phyloP scores from a whole-genome alignment of 2,113 vertebrate genomes.

The Heteronetta atricapilla region DNA sequence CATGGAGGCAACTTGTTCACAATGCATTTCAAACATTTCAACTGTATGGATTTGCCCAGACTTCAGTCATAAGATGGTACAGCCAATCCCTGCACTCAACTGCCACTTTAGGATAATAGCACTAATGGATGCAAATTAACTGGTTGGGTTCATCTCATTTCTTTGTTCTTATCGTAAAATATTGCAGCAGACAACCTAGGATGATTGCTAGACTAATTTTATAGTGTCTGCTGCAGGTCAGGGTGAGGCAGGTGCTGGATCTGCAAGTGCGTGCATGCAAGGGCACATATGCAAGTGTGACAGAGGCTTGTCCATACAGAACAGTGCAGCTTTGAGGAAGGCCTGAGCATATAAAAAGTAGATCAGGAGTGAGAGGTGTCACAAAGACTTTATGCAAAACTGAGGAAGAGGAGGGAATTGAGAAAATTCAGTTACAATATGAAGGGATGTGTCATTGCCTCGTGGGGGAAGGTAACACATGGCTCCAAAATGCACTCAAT shows the following conservation, averaged over 20 bases:
- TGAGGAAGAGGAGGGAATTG: background rate
- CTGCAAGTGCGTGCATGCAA: background rate
- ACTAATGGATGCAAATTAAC: background rate
- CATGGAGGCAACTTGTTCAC: background rate
- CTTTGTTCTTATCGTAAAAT: background rate
- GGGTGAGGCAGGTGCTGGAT: background rate
- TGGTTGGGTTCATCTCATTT: background rate
- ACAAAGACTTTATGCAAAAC: conserved; percentile 27
- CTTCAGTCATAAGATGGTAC: background rate
- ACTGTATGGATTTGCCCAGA: fast-evolving
- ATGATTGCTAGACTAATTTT: background rate
- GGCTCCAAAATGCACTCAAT: conserved; percentile 37
- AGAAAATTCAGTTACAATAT: background rate
- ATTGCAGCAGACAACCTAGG: background rate
- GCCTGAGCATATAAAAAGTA: background rate
- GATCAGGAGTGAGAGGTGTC: background rate
- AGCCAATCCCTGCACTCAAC: background rate
- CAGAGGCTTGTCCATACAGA: background rate
- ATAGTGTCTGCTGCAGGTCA: background rate
- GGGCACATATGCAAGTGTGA: background rate
- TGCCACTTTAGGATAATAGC: background rate
- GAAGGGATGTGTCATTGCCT: background rate
- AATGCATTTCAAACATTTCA: background rate
- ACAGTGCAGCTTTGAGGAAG: background rate
- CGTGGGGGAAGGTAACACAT: background rate